Conservation (phyloP, 2,888 invertebrate species). For the Calameuta filiformis region DNA sequence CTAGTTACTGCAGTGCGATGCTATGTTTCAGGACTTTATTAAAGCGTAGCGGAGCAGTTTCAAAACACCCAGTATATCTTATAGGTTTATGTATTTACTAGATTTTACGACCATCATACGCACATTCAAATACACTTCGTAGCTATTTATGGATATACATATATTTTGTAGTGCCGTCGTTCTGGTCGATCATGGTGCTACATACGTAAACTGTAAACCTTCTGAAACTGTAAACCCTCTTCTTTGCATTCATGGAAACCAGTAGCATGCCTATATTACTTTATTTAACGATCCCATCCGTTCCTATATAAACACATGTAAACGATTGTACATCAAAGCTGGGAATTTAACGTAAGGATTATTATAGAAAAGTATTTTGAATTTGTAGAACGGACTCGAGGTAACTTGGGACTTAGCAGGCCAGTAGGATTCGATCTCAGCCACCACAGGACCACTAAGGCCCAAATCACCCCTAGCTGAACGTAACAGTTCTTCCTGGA, state of each 20-base stretch:
- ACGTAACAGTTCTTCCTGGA: background rate
- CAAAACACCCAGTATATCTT: background rate
- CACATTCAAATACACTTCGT: background rate
- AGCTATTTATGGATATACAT: background rate
- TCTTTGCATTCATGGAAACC: background rate
- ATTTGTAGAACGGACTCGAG: conserved; percentile 51
- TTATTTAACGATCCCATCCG: background rate
- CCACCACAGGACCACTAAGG: conserved; percentile 78
- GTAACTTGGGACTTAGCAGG: conserved; percentile 88
- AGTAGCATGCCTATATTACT: background rate
- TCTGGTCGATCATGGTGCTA: background rate
- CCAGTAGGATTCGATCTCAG: conserved; percentile 77
- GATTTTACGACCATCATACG: background rate
- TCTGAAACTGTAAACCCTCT: background rate
- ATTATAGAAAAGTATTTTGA: background rate
- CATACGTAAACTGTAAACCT: background rate
- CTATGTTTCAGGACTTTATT: background rate
- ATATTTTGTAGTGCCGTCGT: background rate
- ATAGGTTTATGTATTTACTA: background rate
- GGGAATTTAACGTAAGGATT: background rate
- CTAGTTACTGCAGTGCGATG: background rate
- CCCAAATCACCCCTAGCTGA: conserved; percentile 69
- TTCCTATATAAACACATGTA: background rate
- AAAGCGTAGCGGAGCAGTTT: background rate
- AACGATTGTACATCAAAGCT: background rate